These are phyloP conservation scores for Pogoniulus pusillus DNA, from an alignment of 2,797 vertebrate species.

Conservation along the genomic window DNA sequence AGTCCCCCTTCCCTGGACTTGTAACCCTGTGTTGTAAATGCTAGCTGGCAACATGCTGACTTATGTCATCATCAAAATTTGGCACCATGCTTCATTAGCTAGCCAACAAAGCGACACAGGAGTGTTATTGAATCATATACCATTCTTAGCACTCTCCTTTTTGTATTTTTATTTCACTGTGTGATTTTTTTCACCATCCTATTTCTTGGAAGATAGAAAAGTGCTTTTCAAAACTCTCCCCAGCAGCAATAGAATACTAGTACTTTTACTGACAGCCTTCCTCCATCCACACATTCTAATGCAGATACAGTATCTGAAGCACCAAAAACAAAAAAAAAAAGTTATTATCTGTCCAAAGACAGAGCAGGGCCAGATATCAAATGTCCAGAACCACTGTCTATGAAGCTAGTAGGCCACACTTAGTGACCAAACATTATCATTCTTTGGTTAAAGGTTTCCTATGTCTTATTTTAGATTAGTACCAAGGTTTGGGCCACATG, in stretches of 20 bases:
- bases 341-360: not conserved
- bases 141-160: conserved; percentile 16
- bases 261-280: not conserved
- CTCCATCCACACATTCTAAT: not conserved
- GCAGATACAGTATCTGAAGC: not conserved
- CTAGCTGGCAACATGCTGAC: not conserved
- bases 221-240: conserved; percentile 12
- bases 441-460: not conserved
- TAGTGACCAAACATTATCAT: rapidly evolving
- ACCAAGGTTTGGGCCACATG: not conserved
- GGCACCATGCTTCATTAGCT: conserved; percentile 64
- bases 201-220: conserved; percentile 42
- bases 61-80: conserved; percentile 42
- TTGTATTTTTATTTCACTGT: conserved; percentile 54
- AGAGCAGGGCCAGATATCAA: not conserved
- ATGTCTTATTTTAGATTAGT: not conserved
- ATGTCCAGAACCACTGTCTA: not conserved
- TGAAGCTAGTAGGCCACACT: not conserved
- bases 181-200: not conserved
- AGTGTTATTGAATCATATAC: conserved; percentile 48
- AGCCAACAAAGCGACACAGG: conserved; percentile 53
- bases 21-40: not conserved
- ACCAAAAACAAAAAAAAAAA: not conserved
- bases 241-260: not conserved
- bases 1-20: not conserved